A percentile compares a stretch with the other conserved stretches of the same genome.
Conservation (phyloP, 2,797 vertebrate genomes). For the Knipowitschia caucasica region DNA sequence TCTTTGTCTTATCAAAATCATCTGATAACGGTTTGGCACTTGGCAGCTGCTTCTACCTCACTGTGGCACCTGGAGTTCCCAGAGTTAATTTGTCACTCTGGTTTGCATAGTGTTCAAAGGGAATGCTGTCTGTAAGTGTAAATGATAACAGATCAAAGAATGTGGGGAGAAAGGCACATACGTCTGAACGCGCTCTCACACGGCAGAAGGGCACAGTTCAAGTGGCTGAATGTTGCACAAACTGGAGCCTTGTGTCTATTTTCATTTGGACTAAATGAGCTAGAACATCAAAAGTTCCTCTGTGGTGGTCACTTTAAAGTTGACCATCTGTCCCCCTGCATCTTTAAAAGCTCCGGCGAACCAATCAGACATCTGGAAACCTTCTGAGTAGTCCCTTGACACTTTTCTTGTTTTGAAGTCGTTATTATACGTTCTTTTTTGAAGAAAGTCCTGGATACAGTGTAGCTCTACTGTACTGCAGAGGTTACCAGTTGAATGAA, state of each 20-base stretch:
- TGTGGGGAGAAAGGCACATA: slow-evolving; percentile 1
- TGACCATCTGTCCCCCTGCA: slow-evolving; percentile 35
- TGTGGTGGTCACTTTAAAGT: slow-evolving; percentile 44
- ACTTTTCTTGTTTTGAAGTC: slow-evolving; percentile 63
- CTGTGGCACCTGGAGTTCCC: too few relatives aligned
- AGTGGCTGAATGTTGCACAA: background rate
- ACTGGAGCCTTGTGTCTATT: slow-evolving; percentile 5
- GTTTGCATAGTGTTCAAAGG: slow-evolving; percentile 23
- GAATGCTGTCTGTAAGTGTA: slow-evolving; percentile 10
- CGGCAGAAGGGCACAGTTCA: slow-evolving; percentile 1
- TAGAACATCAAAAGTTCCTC: slow-evolving; percentile 41
- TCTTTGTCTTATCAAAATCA: too few relatives aligned
- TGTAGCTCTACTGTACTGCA: too few relatives aligned
- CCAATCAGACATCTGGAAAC: slow-evolving; percentile 72
- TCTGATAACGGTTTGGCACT: too few relatives aligned
- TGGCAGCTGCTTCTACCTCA: too few relatives aligned
- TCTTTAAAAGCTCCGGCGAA: slow-evolving; percentile 53
- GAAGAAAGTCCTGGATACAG: background rate
- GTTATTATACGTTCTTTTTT: slow-evolving; percentile 19
- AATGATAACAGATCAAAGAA: slow-evolving; percentile 1
- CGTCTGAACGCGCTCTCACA: background rate
- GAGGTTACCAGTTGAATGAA: too few relatives aligned
- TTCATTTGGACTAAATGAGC: slow-evolving; percentile 21
- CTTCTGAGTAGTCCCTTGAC: slow-evolving; percentile 45
- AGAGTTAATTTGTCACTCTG: slow-evolving; percentile 20